Evolutionary conservation across 2,888 invertebrate species (phyloP).

Genomic region (Seira musarum): DNA sequence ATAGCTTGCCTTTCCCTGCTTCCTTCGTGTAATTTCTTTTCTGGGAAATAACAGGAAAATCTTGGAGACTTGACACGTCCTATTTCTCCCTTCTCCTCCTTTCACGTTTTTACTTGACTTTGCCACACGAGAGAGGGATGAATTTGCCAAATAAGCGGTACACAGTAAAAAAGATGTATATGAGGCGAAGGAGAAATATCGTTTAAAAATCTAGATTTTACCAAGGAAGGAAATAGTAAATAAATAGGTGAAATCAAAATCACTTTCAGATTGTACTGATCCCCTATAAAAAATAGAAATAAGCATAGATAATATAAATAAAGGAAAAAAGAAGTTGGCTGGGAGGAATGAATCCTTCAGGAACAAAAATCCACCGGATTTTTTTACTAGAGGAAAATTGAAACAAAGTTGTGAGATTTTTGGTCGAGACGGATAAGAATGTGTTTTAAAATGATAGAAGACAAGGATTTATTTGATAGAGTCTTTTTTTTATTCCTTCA

Average conservation of each 20-base stretch:
- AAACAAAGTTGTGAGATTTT: constrained; percentile 54
- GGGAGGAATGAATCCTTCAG: too few relatives aligned
- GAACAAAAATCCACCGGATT: too few relatives aligned
- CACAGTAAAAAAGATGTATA: background rate
- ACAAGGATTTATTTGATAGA: constrained; percentile 56
- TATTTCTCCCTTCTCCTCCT: constrained; percentile 19
- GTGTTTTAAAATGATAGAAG: constrained; percentile 54
- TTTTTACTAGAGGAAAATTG: constrained; percentile 38
- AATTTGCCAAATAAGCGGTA: too few relatives aligned
- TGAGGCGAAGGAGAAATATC: too few relatives aligned
- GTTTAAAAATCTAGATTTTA: too few relatives aligned
- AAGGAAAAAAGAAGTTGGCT: too few relatives aligned
- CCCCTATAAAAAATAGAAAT: too few relatives aligned
- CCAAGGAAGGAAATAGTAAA: background rate
- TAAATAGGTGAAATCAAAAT: constrained; percentile 22
- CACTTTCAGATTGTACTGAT: too few relatives aligned
- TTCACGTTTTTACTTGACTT: too few relatives aligned
- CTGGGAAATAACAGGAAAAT: constrained; percentile 14
- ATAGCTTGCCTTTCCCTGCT: background rate
- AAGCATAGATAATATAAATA: too few relatives aligned
- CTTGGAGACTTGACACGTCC: constrained; percentile 28
- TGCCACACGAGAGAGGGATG: too few relatives aligned
- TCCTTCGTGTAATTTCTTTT: constrained; percentile 14
- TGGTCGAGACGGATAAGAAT: constrained; percentile 56
- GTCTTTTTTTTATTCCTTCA: constrained; percentile 27